phyloP scores from a whole-genome alignment of 2,797 vertebrate species.

The Poeciliopsis infans region DNA sequence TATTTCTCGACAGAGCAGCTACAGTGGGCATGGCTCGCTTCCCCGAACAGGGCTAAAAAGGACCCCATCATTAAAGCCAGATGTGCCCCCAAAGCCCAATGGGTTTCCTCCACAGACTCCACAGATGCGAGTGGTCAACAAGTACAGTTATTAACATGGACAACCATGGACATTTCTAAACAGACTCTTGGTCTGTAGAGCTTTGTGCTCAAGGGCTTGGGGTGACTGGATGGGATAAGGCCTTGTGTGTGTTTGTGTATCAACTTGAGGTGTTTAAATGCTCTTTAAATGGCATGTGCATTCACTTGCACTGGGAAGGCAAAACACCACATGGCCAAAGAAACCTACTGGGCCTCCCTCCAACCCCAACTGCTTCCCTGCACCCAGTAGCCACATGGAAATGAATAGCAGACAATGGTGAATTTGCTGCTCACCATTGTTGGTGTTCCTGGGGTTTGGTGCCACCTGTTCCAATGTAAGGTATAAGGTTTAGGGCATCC shows the following conservation, averaged over 20 bases:
- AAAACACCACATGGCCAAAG: conserved; percentile 90
- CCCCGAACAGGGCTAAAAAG: conserved; percentile 95
- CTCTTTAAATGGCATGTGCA: conserved; percentile 82
- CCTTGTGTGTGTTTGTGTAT: conserved; percentile 74
- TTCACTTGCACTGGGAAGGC: conserved; percentile 74
- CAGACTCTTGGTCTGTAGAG: conserved; percentile 68
- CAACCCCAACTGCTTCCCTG: conserved; percentile 55
- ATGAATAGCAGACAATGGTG: conserved; percentile 49
- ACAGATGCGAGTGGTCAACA: conserved; percentile 94
- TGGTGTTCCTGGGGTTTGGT: conserved; percentile 41
- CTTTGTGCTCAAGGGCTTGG: conserved; percentile 57
- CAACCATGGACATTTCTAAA: conserved; percentile 58
- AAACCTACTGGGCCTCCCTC: conserved; percentile 77
- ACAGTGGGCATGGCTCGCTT: conserved; percentile 93
- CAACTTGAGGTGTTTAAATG: conserved; percentile 60
- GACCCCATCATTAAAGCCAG: conserved; percentile 96
- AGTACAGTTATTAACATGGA: conserved; percentile 91
- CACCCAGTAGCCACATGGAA: conserved; percentile 57
- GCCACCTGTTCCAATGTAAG: conserved; percentile 42
- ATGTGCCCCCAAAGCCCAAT: conserved; percentile 97
- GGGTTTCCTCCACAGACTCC: conserved; percentile 92
- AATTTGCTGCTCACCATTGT: conserved; percentile 49
- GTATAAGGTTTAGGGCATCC: conserved; percentile 48
- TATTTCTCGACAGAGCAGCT: conserved; percentile 93
- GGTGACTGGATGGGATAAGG: conserved; percentile 55